Percentiles rank a stretch among this genome's conserved stretches.
phyloP scores from a whole-genome alignment of 2,113 vertebrate species.

The Arvicanthis niloticus region DNA sequence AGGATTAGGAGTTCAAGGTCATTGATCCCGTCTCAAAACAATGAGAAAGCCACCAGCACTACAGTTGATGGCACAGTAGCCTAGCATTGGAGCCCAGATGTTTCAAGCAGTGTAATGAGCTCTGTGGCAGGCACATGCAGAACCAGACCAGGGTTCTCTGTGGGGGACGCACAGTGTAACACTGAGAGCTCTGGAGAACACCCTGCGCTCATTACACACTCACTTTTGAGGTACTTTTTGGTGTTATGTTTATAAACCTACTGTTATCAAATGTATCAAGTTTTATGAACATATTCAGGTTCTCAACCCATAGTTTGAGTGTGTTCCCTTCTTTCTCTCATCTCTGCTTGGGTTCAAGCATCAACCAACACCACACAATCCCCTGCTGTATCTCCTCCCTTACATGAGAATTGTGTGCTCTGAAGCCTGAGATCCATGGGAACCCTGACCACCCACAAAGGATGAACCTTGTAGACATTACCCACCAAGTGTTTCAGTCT shows the following conservation, averaged over 20 bases:
- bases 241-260: background rate
- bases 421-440: background rate
- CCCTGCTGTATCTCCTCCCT: background rate
- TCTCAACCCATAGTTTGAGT: background rate
- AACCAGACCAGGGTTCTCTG: background rate
- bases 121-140: background rate
- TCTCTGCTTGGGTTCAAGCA: background rate
- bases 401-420: background rate
- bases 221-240: background rate
- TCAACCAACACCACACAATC: background rate
- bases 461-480: background rate
- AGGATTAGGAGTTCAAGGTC: background rate
- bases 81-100: too few species aligned
- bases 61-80: background rate
- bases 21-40: background rate
- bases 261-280: background rate
- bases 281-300: background rate
- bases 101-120: background rate
- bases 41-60: background rate
- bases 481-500: background rate
- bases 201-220: background rate
- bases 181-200: background rate
- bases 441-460: background rate
- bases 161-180: too few species aligned
- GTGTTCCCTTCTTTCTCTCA: background rate